Percentiles rank a stretch among this genome's conserved stretches.
phyloP scores from a whole-genome alignment of 1,140 invertebrate species.

The Charaxes varanes region DNA sequence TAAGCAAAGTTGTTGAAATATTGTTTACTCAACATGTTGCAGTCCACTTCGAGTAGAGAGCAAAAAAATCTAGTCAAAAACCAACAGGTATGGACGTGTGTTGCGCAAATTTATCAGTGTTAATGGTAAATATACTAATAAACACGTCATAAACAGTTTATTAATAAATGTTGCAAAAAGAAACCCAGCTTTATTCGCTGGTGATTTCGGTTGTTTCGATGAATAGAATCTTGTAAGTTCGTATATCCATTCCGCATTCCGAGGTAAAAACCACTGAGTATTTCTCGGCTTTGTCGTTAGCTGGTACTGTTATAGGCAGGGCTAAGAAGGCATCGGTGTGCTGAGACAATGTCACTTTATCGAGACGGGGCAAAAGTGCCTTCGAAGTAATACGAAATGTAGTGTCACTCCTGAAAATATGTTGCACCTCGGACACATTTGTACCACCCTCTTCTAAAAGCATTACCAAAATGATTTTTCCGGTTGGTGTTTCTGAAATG shows the following conservation, averaged over 20 bases:
- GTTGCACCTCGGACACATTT: conserved; percentile 46
- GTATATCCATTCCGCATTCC: conserved; percentile 59
- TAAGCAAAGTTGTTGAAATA: no score
- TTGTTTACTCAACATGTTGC: no score
- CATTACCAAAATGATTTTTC: conserved; percentile 49
- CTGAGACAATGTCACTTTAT: conserved; percentile 37
- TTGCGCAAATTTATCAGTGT: no score
- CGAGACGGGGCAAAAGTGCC: conserved; percentile 33
- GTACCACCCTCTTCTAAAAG: conserved; percentile 51
- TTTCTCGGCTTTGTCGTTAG: conserved; percentile 45
- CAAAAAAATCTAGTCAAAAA: no score
- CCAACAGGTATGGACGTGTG: no score
- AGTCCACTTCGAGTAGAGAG: no score
- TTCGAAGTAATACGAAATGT: conserved; percentile 42
- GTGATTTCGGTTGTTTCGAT: conserved; percentile 28
- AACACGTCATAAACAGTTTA: no score
- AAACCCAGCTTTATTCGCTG: conserved; percentile 22
- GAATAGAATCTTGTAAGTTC: conserved; percentile 55
- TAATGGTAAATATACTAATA: no score
- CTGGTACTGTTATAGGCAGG: conserved; percentile 46
- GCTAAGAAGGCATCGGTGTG: conserved; percentile 36
- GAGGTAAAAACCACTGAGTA: conserved; percentile 53
- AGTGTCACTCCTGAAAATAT: conserved; percentile 43
- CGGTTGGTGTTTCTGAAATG: conserved; percentile 46
- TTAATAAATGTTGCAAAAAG: no score